These are phyloP conservation scores for Aegotheles bennettii DNA, from an alignment of 2,113 vertebrate species.

Conservation along the genomic window DNA sequence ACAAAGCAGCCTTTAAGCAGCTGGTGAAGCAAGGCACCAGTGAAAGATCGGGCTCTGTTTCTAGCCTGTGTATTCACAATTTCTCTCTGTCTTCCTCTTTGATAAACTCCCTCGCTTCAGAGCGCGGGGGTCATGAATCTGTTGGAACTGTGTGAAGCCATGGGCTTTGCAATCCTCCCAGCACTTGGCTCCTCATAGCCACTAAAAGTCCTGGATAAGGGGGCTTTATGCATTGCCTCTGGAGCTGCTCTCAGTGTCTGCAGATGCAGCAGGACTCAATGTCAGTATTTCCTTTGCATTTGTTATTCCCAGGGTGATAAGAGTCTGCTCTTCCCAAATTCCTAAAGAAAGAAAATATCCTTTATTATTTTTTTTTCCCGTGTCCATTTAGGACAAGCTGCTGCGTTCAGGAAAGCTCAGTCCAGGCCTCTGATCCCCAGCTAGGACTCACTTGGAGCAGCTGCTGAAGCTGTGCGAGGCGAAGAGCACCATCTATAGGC, in stretches of 20 bases:
- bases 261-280: fast-evolving
- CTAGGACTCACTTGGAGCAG: not conserved
- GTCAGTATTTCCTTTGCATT: fast-evolving
- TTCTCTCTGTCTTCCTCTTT: not conserved
- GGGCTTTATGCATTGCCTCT: fast-evolving
- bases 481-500: slow-evolving; percentile 48
- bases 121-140: not conserved
- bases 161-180: not conserved
- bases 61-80: not conserved
- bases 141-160: not conserved
- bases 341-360: not conserved
- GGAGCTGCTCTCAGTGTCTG: fast-evolving
- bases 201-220: not conserved
- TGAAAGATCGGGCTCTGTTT: not conserved
- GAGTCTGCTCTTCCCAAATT: not conserved
- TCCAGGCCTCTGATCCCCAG: not conserved
- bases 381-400: not conserved
- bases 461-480: not conserved
- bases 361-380: no score
- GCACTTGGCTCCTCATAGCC: not conserved
- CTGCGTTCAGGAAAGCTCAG: not conserved
- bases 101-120: not conserved
- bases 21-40: not conserved
- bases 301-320: not conserved
- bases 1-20: not conserved